phyloP scores from a whole-genome alignment of 2,113 vertebrate species.

The Xyliphius kryptos region DNA sequence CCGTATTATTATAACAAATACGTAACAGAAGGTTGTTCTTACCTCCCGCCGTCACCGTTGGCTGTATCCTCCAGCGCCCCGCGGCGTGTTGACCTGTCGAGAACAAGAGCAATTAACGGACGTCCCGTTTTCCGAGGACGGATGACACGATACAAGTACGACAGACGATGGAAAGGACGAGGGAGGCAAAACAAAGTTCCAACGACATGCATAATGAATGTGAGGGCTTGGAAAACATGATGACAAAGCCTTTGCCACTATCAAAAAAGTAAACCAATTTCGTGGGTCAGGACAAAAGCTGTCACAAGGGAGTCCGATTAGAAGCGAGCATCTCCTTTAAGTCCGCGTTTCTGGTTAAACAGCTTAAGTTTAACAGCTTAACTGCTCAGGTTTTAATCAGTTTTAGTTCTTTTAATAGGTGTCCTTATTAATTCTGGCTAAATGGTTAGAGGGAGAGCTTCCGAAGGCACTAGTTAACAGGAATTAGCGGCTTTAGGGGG shows the following conservation, averaged over 20 bases:
- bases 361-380: constrained; percentile 75
- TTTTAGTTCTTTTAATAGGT: constrained; percentile 91
- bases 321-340: constrained; percentile 70
- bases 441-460: constrained; percentile 65
- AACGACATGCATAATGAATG: constrained; percentile 52
- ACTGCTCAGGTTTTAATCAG: constrained; percentile 82
- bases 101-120: background rate
- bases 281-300: constrained; percentile 77
- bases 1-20: too few species aligned
- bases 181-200: constrained; percentile 26
- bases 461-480: constrained; percentile 86
- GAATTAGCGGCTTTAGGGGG: constrained; percentile 70
- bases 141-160: background rate
- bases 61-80: too few species aligned
- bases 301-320: constrained; percentile 68
- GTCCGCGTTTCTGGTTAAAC: constrained; percentile 69
- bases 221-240: constrained; percentile 34
- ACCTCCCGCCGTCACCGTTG: too few species aligned
- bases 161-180: constrained; percentile 22
- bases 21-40: too few species aligned
- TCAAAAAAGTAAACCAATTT: constrained; percentile 99
- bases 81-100: background rate
- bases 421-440: constrained; percentile 67
- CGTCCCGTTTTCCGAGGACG: background rate
- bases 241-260: constrained; percentile 67